Conservation (phyloP, 2,113 vertebrate species). For the Percina caprodes region DNA sequence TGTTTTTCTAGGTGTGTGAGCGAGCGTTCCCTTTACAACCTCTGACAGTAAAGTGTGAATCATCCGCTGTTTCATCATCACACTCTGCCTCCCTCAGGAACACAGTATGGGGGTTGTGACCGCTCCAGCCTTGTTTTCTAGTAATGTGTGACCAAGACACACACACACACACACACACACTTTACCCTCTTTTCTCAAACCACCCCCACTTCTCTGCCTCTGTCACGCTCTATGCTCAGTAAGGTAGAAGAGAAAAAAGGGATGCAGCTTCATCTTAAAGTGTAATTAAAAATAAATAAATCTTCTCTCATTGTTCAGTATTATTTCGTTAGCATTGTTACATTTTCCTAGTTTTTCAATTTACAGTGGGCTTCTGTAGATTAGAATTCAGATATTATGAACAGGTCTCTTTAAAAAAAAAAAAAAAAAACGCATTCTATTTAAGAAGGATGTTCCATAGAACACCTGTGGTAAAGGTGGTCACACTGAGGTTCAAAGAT, state of each 20-base stretch:
- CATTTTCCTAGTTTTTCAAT: background rate
- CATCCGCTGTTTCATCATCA: constrained; percentile 74
- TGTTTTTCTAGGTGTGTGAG: constrained; percentile 62
- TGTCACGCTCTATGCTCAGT: constrained; percentile 14
- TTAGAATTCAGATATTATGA: constrained; percentile 8
- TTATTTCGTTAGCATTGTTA: background rate
- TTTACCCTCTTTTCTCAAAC: constrained; percentile 21
- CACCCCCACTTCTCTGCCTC: background rate
- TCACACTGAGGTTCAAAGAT: constrained; percentile 64
- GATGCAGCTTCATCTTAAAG: background rate
- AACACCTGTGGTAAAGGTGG: constrained; percentile 68
- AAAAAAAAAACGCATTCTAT: background rate
- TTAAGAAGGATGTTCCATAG: constrained; percentile 29
- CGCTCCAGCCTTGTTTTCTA: constrained; percentile 68
- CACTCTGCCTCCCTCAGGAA: constrained; percentile 58
- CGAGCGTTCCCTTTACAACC: constrained; percentile 60
- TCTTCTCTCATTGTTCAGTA: too few relatives aligned
- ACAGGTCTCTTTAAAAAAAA: background rate
- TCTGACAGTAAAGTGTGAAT: constrained; percentile 81
- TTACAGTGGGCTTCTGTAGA: background rate
- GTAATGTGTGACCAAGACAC: constrained; percentile 53
- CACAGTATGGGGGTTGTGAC: constrained; percentile 59
- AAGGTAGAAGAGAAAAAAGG: background rate
- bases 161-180: background rate
- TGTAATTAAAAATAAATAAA: constrained; percentile 6